Evolutionary conservation across 2,113 vertebrate genomes (phyloP).

Genomic region (Setophaga kirtlandii): DNA sequence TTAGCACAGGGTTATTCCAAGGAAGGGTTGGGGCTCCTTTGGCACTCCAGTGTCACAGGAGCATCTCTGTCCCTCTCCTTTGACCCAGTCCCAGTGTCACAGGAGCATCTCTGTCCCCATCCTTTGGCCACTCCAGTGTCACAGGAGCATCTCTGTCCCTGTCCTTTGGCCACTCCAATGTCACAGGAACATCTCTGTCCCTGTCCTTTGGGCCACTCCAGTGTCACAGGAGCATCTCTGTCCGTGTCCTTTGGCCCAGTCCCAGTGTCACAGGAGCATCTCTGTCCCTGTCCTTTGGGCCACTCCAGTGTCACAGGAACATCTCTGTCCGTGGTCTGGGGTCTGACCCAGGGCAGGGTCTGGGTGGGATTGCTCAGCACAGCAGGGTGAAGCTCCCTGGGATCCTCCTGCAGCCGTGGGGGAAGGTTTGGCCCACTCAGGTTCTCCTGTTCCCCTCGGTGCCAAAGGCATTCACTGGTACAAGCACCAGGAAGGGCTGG

Average conservation of each 20-base stretch:
- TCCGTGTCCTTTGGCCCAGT: too few relatives aligned
- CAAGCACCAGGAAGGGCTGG: neutral
- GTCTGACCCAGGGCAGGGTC: fast-evolving
- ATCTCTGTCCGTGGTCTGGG: too few relatives aligned
- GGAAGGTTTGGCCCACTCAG: neutral
- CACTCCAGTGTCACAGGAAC: too few relatives aligned
- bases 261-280: too few relatives aligned
- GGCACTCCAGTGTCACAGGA: too few relatives aligned
- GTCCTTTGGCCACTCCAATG: neutral
- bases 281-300: neutral
- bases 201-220: too few relatives aligned
- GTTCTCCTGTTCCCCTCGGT: too few relatives aligned
- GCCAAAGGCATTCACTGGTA: neutral
- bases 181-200: neutral
- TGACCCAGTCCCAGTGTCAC: neutral
- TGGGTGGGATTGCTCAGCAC: fast-evolving
- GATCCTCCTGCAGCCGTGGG: neutral
- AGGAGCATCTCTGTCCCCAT: too few relatives aligned
- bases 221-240: too few relatives aligned
- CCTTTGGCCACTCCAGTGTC: too few relatives aligned
- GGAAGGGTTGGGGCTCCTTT: neutral
- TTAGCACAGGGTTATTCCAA: neutral
- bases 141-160: too few relatives aligned
- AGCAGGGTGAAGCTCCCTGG: neutral
- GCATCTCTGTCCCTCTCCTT: neutral